These are phyloP conservation scores for Xyrichtys novacula DNA, from an alignment of 2,797 vertebrate genomes.

Conservation along the genomic window DNA sequence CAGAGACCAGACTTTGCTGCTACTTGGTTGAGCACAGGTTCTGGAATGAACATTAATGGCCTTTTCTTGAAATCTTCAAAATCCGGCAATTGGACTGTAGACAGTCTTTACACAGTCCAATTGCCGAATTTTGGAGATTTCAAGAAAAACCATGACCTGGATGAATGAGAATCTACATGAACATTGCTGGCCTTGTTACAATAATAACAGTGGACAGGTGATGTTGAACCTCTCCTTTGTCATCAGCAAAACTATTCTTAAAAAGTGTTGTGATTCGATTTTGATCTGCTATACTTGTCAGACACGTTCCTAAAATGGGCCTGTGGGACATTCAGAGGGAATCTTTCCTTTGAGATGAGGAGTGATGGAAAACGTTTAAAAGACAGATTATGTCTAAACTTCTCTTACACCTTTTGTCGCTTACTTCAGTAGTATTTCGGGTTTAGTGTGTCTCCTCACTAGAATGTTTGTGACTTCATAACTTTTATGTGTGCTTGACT, in stretches of 20 bases:
- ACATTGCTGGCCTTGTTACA: not conserved
- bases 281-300: constrained; percentile 44
- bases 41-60: no score
- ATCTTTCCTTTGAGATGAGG: constrained; percentile 16
- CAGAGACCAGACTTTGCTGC: no score
- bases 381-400: constrained; percentile 21
- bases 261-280: constrained; percentile 41
- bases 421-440: constrained; percentile 28
- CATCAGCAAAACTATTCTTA: not conserved
- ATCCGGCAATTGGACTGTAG: no score
- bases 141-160: no score
- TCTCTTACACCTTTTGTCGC: constrained; percentile 29
- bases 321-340: constrained; percentile 20
- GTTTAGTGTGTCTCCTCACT: constrained; percentile 19
- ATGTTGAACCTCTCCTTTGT: constrained; percentile 1
- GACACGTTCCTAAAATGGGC: constrained; percentile 14
- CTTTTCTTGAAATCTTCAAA: no score
- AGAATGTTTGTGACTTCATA: constrained; percentile 11
- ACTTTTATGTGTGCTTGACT: not conserved
- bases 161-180: not conserved
- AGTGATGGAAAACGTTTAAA: constrained; percentile 37
- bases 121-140: no score
- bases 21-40: no score
- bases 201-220: not conserved
- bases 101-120: no score